These are phyloP conservation scores for Entelurus aequoreus DNA, from an alignment of 2,113 vertebrate genomes.

Conservation along the genomic window DNA sequence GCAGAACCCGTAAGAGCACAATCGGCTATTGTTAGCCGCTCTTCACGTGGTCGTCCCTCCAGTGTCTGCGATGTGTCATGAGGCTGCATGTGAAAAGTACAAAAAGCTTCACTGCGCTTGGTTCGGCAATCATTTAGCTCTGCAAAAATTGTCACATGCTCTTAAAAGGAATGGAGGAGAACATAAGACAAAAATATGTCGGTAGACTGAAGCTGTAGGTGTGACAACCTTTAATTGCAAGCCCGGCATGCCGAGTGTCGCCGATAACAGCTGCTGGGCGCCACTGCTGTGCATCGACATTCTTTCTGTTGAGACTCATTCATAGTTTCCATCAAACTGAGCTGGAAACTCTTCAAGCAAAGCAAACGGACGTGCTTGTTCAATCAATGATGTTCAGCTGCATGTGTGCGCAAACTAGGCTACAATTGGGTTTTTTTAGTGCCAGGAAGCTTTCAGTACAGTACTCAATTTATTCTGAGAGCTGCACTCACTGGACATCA, in stretches of 20 bases:
- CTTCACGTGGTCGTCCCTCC: slow-evolving; percentile 14
- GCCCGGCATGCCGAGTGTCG: slow-evolving; percentile 1
- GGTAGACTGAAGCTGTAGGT: slow-evolving; percentile 10
- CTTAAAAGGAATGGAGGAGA: not conserved
- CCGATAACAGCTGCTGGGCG: slow-evolving; percentile 4
- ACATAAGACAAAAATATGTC: not conserved
- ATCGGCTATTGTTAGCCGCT: slow-evolving; percentile 2
- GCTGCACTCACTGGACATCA: too few species aligned
- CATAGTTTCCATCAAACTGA: not conserved
- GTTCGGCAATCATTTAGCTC: too few species aligned
- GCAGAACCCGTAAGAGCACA: slow-evolving; percentile 3
- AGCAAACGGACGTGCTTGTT: too few species aligned
- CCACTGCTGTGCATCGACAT: not conserved
- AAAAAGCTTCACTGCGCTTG: not conserved
- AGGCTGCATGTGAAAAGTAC: not conserved
- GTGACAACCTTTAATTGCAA: slow-evolving; percentile 15
- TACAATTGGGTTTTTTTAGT: too few species aligned
- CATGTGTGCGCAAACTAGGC: too few species aligned
- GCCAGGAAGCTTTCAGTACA: too few species aligned
- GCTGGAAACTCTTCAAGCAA: not conserved
- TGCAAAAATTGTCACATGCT: not conserved
- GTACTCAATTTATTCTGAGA: not conserved
- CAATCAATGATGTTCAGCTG: too few species aligned
- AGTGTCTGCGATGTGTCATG: not conserved
- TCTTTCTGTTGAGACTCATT: not conserved